Conservation (phyloP, 1,140 invertebrate species). For the Ostrea edulis region DNA sequence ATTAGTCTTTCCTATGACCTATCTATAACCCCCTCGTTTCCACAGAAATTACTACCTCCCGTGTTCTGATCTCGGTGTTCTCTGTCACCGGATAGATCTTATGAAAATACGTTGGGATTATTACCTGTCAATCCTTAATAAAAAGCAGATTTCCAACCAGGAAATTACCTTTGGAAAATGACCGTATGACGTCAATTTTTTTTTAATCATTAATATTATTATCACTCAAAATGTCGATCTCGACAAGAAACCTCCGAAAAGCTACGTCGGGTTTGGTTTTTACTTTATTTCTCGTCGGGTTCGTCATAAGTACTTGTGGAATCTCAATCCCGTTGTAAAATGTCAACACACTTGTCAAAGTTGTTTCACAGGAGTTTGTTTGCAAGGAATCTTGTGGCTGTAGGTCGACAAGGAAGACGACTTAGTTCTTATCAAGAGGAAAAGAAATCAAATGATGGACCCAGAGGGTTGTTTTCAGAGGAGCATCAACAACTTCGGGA, state of each 20-base stretch:
- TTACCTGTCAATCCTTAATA: no score
- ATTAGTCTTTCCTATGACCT: no score
- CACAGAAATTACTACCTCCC: no score
- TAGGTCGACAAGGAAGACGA: neutral
- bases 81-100: no score
- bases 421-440: neutral
- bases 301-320: neutral
- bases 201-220: neutral
- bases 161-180: no score
- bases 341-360: slow-evolving; percentile 19
- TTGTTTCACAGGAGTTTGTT: no score
- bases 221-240: neutral
- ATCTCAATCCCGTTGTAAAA: neutral
- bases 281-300: neutral
- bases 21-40: no score
- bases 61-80: no score
- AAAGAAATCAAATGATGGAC: neutral
- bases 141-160: no score
- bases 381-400: neutral
- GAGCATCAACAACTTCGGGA: slow-evolving; percentile 5
- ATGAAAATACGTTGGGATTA: no score
- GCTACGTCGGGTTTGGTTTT: neutral
- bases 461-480: neutral
- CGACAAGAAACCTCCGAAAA: neutral
- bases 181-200: no score